Evolutionary conservation across 2,888 invertebrate species (phyloP).

Genomic region (Ichneumoninae sp.): DNA sequence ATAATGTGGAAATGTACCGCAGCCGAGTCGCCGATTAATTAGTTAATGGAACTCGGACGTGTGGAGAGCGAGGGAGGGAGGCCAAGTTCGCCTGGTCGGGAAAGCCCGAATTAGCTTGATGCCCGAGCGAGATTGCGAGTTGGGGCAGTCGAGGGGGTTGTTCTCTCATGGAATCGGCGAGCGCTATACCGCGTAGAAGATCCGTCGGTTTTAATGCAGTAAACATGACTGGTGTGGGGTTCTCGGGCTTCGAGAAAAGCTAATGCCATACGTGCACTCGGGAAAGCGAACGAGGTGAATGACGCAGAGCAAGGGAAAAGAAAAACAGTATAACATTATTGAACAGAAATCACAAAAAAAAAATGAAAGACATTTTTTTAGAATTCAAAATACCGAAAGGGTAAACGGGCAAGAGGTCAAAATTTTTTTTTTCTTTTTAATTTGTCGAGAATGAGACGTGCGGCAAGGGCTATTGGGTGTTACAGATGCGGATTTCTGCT

Average conservation of each 20-base stretch:
- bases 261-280: slow-evolving; percentile 21
- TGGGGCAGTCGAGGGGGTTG: background rate
- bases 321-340: background rate
- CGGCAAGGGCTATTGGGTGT: slow-evolving; percentile 84
- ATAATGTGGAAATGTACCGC: slow-evolving; percentile 52
- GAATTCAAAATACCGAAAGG: slow-evolving; percentile 2
- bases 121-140: slow-evolving; percentile 45
- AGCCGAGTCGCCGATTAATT: slow-evolving; percentile 51
- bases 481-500: slow-evolving; percentile 96
- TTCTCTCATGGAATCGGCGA: background rate
- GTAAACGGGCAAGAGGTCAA: slow-evolving; percentile 58
- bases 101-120: slow-evolving; percentile 43
- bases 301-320: slow-evolving; percentile 30
- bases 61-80: slow-evolving; percentile 7
- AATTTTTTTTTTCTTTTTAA: slow-evolving; percentile 4
- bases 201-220: background rate
- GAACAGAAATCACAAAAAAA: background rate
- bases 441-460: slow-evolving; percentile 67
- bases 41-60: slow-evolving; percentile 60
- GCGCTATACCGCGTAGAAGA: slow-evolving; percentile 9
- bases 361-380: background rate
- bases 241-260: background rate
- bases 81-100: background rate
- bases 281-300: slow-evolving; percentile 51
- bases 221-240: slow-evolving; percentile 9